Conservation (phyloP, 1,140 invertebrate genomes). For the Diorhabda sublineata region DNA sequence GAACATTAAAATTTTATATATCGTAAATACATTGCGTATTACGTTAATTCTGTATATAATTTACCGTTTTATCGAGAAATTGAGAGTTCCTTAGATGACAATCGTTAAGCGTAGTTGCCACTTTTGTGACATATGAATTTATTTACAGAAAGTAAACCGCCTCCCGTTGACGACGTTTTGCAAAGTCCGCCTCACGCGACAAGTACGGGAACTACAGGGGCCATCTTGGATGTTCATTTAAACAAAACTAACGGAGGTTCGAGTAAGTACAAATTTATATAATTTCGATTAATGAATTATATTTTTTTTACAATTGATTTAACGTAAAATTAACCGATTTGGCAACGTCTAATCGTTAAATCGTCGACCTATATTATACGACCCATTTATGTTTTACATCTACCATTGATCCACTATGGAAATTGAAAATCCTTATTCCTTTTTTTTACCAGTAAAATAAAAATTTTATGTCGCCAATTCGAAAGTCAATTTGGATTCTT, state of each 20-base stretch:
- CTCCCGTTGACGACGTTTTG: conserved; percentile 17
- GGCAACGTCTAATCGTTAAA: not conserved
- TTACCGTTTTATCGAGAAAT: not conserved
- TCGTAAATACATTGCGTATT: too few species aligned
- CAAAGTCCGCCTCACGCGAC: conserved; percentile 34
- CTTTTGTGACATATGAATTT: not conserved
- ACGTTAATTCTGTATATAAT: not conserved
- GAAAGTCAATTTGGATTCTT: not conserved
- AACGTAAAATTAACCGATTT: not conserved
- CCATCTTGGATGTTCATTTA: conserved; percentile 32
- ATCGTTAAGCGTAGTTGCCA: not conserved
- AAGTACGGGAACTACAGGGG: conserved; percentile 37
- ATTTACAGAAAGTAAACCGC: conserved; percentile 32
- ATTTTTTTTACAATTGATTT: not conserved
- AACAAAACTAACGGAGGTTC: conserved; percentile 35
- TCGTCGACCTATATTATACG: not conserved
- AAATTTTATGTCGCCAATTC: not conserved
- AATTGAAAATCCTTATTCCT: not conserved
- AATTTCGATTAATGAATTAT: not conserved
- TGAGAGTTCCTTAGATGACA: not conserved
- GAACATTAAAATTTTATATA: too few species aligned
- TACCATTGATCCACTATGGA: not conserved
- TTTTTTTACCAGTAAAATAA: not conserved
- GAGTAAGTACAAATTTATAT: conserved; percentile 32
- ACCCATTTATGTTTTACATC: not conserved